Base-by-base conservation (phyloP, 2,888 invertebrate genomes). In the Pachydiplax longipennis region DNA sequence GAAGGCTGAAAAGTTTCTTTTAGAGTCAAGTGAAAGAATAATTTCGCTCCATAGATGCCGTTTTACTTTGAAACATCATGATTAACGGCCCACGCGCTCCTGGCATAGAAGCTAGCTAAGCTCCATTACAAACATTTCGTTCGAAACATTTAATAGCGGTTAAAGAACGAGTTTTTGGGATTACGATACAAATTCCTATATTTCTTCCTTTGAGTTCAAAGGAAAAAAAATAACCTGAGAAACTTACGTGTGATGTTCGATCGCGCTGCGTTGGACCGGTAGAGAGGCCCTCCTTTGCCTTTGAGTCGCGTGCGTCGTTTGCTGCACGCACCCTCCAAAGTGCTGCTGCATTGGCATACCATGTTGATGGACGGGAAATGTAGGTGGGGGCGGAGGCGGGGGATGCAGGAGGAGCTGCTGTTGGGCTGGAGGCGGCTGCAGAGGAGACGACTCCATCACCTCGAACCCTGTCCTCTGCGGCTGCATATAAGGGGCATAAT, bases 181-280 rank as follows among this genome's bases (percentile, higher is more conserved):
- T 8, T 44, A 37, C 37, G 37, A 37, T 37, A 37, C 2, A 37
- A 37, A 10, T 44, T n/a, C n/a, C n/a, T 44, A 44, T 3, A 44
- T 44, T 44, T 8, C 6, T 6, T 3, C 10, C 44, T 8, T 4
- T 10, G 10, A 10, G 0, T 44, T 0, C 44, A 10, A 0, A 73
- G 31, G 2, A 31, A 31, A 25, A 15, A 2, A 31, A 18, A 31
- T 2, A 48, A 48, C 12, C 35, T 10, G 15, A 8, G n/a, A 87
- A 25, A 81, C 91, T 91, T 92, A 94, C 94, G 96, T 97, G 91
- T 96, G 97, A 2, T 97, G 97, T 93, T 97, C 97, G 10, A 97
- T 97, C 93, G 97, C 97, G 12, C 97, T 97, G 92, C 97, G 95
- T 93, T 97, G 97, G 35, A 97, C 95, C 2, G 97, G 97, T 92